phyloP scores from a whole-genome alignment of 2,888 invertebrate genomes.

The Eucriotettix oculatus region DNA sequence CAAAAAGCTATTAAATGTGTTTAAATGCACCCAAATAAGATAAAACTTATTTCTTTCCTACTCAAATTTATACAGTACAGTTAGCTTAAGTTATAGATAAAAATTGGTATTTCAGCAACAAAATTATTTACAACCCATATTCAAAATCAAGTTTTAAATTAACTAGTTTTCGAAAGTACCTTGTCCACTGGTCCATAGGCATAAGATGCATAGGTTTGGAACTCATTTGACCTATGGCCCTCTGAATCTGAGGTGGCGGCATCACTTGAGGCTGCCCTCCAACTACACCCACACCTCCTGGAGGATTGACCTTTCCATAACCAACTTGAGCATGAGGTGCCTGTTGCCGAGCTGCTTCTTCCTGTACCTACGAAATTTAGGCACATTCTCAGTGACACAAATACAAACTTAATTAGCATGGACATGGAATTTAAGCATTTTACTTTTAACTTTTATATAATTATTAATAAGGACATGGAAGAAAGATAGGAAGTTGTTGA shows the following conservation, averaged over 20 bases:
- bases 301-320: conserved; percentile 57
- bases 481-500: too few species aligned
- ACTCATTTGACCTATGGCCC: conserved; percentile 19
- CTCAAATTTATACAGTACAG: too few species aligned
- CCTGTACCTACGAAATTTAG: conserved; percentile 45
- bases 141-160: neutral
- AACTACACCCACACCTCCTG: conserved; percentile 21
- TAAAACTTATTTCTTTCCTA: too few species aligned
- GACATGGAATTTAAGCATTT: too few species aligned
- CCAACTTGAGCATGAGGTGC: conserved; percentile 48
- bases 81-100: too few species aligned
- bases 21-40: too few species aligned
- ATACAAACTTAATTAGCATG: too few species aligned
- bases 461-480: too few species aligned
- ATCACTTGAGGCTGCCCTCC: conserved; percentile 25
- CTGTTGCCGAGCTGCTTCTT: conserved; percentile 80
- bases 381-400: neutral
- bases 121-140: too few species aligned
- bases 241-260: conserved; percentile 40
- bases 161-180: conserved; percentile 18
- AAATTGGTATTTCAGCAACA: too few species aligned
- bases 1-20: too few species aligned
- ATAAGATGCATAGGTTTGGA: conserved; percentile 24
- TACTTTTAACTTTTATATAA: too few species aligned
- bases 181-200: conserved; percentile 31